Evolutionary conservation across 2,797 vertebrate species (phyloP).

Genomic region (Heliangelus exortis): DNA sequence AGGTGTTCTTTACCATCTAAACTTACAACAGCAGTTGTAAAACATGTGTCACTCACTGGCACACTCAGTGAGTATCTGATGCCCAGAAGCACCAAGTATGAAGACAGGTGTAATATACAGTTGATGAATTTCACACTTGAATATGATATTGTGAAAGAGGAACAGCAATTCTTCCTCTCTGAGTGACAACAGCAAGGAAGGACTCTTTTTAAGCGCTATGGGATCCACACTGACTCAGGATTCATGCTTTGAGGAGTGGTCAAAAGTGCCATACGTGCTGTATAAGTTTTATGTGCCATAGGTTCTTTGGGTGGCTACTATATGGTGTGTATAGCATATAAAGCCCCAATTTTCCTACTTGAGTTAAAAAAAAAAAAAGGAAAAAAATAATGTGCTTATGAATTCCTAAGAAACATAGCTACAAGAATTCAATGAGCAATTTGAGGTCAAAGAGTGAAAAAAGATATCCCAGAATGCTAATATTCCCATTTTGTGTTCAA

Average conservation of each 20-base stretch:
- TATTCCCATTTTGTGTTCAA: background rate
- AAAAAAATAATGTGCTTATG: background rate
- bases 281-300: background rate
- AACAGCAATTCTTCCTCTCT: background rate
- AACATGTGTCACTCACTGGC: background rate
- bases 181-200: background rate
- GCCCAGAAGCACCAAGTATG: background rate
- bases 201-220: background rate
- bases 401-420: background rate
- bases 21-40: background rate
- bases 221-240: background rate
- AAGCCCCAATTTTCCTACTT: background rate
- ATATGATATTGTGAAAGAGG: background rate
- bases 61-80: background rate
- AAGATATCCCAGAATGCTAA: background rate
- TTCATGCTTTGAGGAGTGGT: background rate
- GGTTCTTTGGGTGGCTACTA: background rate
- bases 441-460: background rate
- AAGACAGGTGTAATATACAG: background rate
- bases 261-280: background rate
- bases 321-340: background rate
- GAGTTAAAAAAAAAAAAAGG: background rate
- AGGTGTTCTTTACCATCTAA: background rate
- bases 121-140: background rate
- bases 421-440: background rate